Evolutionary conservation across 2,113 vertebrate species (phyloP).

Genomic region (Eupsittula cactorum): DNA sequence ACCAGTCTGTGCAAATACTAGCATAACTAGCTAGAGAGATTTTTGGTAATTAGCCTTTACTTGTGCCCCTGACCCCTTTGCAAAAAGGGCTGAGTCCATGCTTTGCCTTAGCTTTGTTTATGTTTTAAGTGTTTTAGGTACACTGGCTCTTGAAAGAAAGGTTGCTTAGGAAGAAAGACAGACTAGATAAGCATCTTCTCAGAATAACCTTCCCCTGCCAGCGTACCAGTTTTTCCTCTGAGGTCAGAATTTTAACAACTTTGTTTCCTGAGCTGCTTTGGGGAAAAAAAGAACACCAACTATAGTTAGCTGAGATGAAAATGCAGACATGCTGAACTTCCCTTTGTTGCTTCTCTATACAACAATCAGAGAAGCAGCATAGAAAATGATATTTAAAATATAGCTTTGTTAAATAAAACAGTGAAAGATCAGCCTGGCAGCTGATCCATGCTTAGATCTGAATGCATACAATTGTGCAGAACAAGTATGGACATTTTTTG

Average conservation of each 20-base stretch:
- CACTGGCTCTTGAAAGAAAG: neutral
- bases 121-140: neutral
- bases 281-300: neutral
- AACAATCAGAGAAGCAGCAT: neutral
- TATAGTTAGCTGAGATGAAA: neutral
- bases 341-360: neutral
- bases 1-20: neutral
- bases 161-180: neutral
- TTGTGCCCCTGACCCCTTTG: neutral
- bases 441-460: neutral
- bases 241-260: neutral
- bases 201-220: neutral
- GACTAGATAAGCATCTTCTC: neutral
- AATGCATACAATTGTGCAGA: neutral
- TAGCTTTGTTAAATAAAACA: neutral
- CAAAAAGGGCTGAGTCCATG: neutral
- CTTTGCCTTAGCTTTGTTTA: neutral
- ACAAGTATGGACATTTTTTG: neutral
- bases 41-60: neutral
- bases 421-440: neutral
- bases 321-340: neutral
- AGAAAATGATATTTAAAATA: neutral
- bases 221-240: neutral
- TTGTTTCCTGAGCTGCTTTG: neutral
- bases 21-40: neutral